These are phyloP conservation scores for Alauda arvensis DNA, from an alignment of 2,797 vertebrate genomes.

Conservation along the genomic window DNA sequence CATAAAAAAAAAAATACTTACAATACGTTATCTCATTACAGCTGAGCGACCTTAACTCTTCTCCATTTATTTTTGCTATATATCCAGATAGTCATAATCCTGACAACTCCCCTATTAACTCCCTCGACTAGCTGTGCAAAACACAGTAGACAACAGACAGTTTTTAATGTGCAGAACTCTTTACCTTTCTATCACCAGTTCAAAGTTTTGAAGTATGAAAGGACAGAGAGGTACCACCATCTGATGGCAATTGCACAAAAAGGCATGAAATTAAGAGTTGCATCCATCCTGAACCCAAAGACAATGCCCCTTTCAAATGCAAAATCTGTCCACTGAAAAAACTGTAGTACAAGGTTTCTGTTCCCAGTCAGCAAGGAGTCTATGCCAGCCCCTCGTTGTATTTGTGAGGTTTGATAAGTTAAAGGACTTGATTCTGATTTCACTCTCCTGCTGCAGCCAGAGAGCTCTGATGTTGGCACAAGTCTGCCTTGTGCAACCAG, in stretches of 20 bases:
- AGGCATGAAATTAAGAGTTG: neutral
- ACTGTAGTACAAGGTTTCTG: neutral
- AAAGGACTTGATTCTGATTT: neutral
- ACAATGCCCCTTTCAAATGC: neutral
- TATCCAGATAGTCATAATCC: neutral
- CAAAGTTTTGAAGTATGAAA: neutral
- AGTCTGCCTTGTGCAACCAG: neutral
- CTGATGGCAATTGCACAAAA: neutral
- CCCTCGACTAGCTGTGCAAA: neutral
- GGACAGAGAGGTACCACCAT: neutral
- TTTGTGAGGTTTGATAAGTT: neutral
- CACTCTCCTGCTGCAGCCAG: neutral
- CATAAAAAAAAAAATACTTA: neutral
- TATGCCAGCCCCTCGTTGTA: accelerated
- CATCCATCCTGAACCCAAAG: neutral
- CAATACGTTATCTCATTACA: neutral
- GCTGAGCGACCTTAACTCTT: neutral
- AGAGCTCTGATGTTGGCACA: neutral
- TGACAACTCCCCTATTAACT: neutral
- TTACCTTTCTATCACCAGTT: neutral
- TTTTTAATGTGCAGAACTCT: neutral
- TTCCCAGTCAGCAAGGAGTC: neutral
- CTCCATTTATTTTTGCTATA: neutral
- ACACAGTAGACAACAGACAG: neutral
- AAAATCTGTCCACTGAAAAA: neutral